Evolutionary conservation across 2,888 invertebrate species (phyloP), one percentile per base, ranked within the genome.

Genomic region (Xanthorhoe spadicearia): DNA sequence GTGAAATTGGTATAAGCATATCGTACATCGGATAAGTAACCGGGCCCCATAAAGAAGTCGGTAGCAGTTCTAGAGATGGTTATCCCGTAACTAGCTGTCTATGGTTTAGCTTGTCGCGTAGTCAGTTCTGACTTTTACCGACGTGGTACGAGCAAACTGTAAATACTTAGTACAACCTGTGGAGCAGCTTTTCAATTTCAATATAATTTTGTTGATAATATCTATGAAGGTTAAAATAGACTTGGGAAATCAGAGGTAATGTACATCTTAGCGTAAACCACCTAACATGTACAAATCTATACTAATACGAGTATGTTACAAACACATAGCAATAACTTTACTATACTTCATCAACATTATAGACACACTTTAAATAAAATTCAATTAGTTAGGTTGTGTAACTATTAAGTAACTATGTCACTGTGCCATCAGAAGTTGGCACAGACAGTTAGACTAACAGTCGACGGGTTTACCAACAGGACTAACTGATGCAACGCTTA

Each of bases 1-100:
- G 67, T 74, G 68, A 83, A 88, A 89, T 90, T 86, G 82, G 84
- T 86, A 85, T 82, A 83, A 81, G 79, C 81, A 81, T 84, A 84
- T 85, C 85, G 82, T 83, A 78, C 76, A 85, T 86, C 87, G 76
- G 76, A 74, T 84, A 85, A 87, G 83, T 83, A 81, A 83, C 81
- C 77, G 55, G 79, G 80, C 77, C 78, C 81, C 85, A 87, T 92
- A 92, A 92, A 92, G 89, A 88, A 89, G 83, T 79, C 77, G 73
- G 74, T 74, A 77, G 76, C 79, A 79, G 83, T 83, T 80, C 77
- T 76, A 73, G 75, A 78, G 90, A 90, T 90, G 79, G 76, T 81
- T 85, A 91, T 92, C 91, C 71, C 58, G 72, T 88, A 89, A 89
- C 89, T 83, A 88, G 86, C 84, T 84, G 86, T 86, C 84, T 78